phyloP scores from a whole-genome alignment of 2,888 invertebrate genomes.

The Tipula unca region DNA sequence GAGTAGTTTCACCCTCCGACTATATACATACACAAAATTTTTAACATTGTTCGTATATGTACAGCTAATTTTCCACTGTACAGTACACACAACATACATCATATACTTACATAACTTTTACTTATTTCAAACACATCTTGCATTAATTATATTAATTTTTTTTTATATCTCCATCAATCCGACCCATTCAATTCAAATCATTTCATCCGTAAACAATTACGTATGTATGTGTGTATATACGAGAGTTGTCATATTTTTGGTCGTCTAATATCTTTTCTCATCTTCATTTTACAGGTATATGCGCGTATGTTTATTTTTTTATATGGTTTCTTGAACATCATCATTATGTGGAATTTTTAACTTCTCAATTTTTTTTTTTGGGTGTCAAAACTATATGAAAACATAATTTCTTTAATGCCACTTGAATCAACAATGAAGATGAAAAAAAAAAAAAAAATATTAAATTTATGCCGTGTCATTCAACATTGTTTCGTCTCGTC shows the following conservation, averaged over 20 bases:
- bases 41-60: neutral
- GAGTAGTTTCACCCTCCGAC: neutral
- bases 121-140: no score
- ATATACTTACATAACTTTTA: no score
- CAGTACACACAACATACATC: neutral
- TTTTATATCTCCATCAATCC: neutral
- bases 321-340: neutral
- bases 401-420: conserved; percentile 14
- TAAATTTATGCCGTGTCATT: neutral
- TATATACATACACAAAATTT: neutral
- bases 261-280: neutral
- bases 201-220: neutral
- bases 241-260: neutral
- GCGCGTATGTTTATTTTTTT: neutral
- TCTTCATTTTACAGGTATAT: neutral
- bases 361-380: neutral
- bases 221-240: no score
- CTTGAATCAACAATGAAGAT: neutral
- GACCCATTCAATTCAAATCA: neutral
- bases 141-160: neutral
- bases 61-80: neutral
- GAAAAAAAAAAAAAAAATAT: neutral
- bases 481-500: neutral
- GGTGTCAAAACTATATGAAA: conserved; percentile 14
- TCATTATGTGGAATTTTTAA: neutral